A percentile compares a stretch with the other conserved stretches of the same genome.
Evolutionary conservation across 2,113 vertebrate genomes (phyloP).

Genomic region (Peromyscus maniculatus): DNA sequence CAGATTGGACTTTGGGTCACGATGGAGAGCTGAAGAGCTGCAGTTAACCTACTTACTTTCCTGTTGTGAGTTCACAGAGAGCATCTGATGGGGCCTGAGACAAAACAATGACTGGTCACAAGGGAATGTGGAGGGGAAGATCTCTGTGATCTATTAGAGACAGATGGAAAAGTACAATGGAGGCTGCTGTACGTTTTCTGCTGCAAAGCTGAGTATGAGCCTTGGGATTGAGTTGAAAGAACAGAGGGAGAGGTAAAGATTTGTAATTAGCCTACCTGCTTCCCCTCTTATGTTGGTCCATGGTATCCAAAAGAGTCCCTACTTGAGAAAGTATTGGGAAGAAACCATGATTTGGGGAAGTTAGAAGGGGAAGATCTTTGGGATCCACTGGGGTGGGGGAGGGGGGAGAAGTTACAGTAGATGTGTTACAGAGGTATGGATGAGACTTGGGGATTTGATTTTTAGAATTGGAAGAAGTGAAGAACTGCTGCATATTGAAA

Average conservation of each 20-base stretch:
- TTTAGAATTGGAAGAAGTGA: background rate
- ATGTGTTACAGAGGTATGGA: background rate
- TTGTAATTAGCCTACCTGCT: background rate
- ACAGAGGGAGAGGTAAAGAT: background rate
- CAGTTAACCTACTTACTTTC: no score
- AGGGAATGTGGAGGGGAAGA: no score
- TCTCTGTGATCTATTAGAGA: no score
- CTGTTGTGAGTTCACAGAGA: no score
- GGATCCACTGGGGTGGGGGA: background rate
- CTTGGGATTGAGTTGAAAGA: no score
- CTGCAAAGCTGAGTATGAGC: no score
- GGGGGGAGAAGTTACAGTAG: background rate
- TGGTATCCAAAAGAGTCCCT: background rate
- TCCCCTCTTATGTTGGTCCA: fast-evolving
- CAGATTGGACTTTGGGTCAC: no score
- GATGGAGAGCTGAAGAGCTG: no score
- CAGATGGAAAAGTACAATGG: no score
- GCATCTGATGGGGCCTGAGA: no score
- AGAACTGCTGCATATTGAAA: background rate
- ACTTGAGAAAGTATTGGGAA: background rate
- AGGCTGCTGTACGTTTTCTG: no score
- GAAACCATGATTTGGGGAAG: background rate
- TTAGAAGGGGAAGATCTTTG: background rate
- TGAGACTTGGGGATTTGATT: background rate
- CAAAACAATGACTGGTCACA: no score